phyloP scores from a whole-genome alignment of 2,797 vertebrate genomes.

The Sitta carolinensis region DNA sequence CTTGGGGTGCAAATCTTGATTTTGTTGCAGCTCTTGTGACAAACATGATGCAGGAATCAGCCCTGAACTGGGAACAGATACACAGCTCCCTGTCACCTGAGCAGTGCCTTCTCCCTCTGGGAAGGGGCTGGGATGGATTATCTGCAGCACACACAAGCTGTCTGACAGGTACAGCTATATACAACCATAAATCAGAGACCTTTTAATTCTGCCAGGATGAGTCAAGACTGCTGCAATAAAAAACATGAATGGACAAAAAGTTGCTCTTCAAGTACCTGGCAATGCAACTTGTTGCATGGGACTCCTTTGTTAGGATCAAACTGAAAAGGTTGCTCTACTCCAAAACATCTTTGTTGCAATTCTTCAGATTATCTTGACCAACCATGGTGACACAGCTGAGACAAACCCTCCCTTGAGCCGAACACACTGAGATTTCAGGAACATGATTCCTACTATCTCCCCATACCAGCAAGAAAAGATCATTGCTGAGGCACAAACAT shows the following conservation, averaged over 20 bases:
- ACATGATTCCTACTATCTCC: neutral
- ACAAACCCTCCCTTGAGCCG: neutral
- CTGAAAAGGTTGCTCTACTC: neutral
- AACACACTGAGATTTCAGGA: neutral
- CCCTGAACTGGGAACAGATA: neutral
- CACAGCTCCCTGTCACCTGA: neutral
- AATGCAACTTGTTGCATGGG: neutral
- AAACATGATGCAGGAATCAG: neutral
- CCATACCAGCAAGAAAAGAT: neutral
- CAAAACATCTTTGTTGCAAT: neutral
- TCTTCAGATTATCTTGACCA: conserved; percentile 17
- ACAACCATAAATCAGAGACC: neutral
- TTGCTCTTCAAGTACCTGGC: neutral
- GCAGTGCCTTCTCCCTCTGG: neutral
- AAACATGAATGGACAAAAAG: conserved; percentile 29
- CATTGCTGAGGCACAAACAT: rapidly evolving
- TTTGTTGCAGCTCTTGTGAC: rapidly evolving
- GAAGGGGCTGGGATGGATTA: neutral
- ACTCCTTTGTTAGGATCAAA: neutral
- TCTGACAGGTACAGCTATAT: neutral
- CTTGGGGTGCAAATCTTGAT: rapidly evolving
- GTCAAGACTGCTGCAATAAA: neutral
- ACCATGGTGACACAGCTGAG: neutral
- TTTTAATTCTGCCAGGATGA: neutral
- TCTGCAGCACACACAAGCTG: neutral